A percentile compares a stretch with the other conserved stretches of the same genome.
Conservation (phyloP, 2,888 invertebrate genomes). For the Heliothis peltigera region DNA sequence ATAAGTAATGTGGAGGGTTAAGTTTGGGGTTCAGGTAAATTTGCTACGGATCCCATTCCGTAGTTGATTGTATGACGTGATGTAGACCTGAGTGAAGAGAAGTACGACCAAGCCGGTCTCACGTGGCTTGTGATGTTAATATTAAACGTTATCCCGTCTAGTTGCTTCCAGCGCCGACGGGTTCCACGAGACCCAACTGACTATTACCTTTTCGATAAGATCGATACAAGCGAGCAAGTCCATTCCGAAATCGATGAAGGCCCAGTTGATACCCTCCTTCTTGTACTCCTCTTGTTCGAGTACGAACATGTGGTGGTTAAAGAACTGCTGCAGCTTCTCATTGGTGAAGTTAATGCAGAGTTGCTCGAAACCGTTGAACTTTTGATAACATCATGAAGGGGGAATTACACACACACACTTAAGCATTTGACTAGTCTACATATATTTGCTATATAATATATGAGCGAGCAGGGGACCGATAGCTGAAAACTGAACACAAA, state of each 20-base stretch:
- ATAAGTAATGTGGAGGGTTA: conserved; percentile 81
- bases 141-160: conserved; percentile 62
- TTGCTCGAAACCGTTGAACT: conserved; percentile 99
- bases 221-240: conserved; percentile 98
- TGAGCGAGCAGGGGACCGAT: conserved; percentile 63
- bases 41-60: conserved; percentile 85
- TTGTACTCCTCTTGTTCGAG: conserved; percentile 99
- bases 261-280: conserved; percentile 98
- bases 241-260: conserved; percentile 99
- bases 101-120: conserved; percentile 59
- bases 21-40: conserved; percentile 71
- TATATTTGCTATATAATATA: conserved; percentile 66
- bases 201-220: conserved; percentile 97
- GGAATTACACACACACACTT: conserved; percentile 52
- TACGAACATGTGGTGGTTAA: conserved; percentile 99
- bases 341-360: conserved; percentile 99
- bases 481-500: conserved; percentile 68
- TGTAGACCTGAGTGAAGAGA: conserved; percentile 40
- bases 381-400: conserved; percentile 79
- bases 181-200: conserved; percentile 60
- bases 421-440: conserved; percentile 61
- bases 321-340: conserved; percentile 99
- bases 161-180: conserved; percentile 74
- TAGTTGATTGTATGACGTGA: conserved; percentile 70
- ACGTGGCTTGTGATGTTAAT: conserved; percentile 58